Evolutionary conservation across 2,113 vertebrate genomes (phyloP).

Genomic region (Corythornis vintsioides): DNA sequence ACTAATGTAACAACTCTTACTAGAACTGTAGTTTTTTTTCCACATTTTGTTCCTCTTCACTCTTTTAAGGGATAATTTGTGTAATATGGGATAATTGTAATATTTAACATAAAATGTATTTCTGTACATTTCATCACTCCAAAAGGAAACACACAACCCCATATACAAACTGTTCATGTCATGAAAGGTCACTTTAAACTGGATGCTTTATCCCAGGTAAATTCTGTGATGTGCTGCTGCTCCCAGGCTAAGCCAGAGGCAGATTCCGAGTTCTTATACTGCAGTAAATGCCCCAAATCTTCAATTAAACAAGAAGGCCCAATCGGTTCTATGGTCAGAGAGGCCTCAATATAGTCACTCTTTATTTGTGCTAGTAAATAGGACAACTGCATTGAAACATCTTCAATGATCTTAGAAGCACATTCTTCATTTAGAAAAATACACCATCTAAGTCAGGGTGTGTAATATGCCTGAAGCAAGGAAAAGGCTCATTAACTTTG

Average conservation of each 20-base stretch:
- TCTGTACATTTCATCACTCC: background rate
- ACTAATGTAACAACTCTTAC: background rate
- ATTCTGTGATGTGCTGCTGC: background rate
- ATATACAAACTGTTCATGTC: background rate
- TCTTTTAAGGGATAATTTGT: background rate
- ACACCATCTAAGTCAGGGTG: slow-evolving; percentile 17
- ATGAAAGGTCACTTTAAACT: background rate
- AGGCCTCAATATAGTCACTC: background rate
- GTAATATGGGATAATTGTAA: background rate
- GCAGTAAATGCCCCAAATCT: background rate
- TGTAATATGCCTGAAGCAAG: background rate
- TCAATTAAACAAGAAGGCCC: background rate
- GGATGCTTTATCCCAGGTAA: background rate
- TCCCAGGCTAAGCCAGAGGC: background rate
- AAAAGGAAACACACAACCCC: background rate
- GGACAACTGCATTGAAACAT: background rate
- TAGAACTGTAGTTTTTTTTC: background rate
- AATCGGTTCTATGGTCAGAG: background rate
- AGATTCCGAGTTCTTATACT: background rate
- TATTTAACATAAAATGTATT: background rate
- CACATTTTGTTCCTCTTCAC: background rate
- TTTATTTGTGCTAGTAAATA: background rate
- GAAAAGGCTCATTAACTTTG: slow-evolving; percentile 6
- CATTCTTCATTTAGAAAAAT: slow-evolving; percentile 12
- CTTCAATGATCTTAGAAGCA: background rate